Evolutionary conservation across 64 coral and sea anemone species (phyloP).

Genomic region (Trachythela sp.): DNA sequence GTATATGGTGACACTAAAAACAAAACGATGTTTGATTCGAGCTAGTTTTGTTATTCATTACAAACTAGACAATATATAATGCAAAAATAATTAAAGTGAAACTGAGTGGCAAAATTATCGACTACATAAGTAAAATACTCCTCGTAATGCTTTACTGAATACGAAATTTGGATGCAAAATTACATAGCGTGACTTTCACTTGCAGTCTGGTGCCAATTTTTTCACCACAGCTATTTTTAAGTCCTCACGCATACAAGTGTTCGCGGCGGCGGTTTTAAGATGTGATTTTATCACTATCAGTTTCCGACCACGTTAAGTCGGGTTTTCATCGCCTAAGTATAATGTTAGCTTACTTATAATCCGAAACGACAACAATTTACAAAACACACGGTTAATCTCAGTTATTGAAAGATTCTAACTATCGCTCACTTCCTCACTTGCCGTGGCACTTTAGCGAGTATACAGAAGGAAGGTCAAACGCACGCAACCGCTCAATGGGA

Average conservation of each 20-base stretch:
- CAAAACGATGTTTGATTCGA: no score
- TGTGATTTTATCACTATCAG: slow-evolving; percentile 13
- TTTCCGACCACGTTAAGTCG: slow-evolving; percentile 6
- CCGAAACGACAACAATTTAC: neutral
- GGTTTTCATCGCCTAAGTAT: slow-evolving; percentile 1
- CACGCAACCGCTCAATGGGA: neutral
- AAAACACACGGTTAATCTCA: slow-evolving; percentile 1
- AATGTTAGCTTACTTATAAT: neutral
- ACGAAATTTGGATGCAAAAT: neutral
- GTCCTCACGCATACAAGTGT: neutral
- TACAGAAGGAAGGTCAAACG: neutral
- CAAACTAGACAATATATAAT: no score
- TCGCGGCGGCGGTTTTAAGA: neutral
- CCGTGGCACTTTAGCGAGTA: neutral
- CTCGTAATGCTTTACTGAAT: neutral
- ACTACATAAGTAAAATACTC: no score
- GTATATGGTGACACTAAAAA: no score
- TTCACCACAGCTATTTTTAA: neutral
- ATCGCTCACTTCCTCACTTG: neutral
- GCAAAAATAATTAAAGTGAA: no score
- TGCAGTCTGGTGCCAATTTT: neutral
- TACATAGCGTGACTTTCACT: neutral
- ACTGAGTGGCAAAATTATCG: no score
- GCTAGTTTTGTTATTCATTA: no score
- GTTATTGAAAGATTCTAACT: neutral